Evolutionary conservation across 2,888 invertebrate species (phyloP), one percentile per base, ranked within the genome.

Genomic region (Dichetophora obliterata): DNA sequence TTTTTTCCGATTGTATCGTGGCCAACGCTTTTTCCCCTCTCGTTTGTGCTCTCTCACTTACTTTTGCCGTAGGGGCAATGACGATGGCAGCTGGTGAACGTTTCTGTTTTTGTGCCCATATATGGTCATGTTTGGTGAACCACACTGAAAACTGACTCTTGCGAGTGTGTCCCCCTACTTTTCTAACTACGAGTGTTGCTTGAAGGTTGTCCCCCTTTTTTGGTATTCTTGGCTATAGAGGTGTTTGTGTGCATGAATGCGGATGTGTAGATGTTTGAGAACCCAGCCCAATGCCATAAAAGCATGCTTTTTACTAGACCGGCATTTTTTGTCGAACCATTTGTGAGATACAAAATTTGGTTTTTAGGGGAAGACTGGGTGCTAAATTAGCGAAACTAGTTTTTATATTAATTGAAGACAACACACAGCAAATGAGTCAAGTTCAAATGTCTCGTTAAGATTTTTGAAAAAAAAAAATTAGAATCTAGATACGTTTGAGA

Each of bases 51-150:
- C 61, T 54, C 24, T 48, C 73, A 43, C 43, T 8, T 54, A 11
- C 9, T 27, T n/a, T 77, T 48, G 48, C 75, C 31, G 16, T 31
- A 65, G 77, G 77, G 14, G n/a, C 75, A 63, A 37, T 27, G 48
- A 63, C 3, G 11, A 43, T 52, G 61, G 68, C 54, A 9, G 57
- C 61, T 63, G 22, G 73, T 31, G 66, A 50, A 77, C 77, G 79
- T 76, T 82, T 82, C 86, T 84, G 86, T 81, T 87, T 88, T 87
- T 86, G 86, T 88, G 88, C 86, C 88, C 88, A 88, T 88, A 88
- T 88, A 88, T 88, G 88, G 88, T 85, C 86, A 88, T 88, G 86
- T 88, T 88, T 88, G 80, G 81, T 81, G 82, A 80, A 74, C 79
- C 11, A 81, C 77, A 75, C 77, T 69, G 63, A 80, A 80, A 79